Evolutionary conservation across 2,888 invertebrate genomes (phyloP).

Genomic region (Drosophila formosana): DNA sequence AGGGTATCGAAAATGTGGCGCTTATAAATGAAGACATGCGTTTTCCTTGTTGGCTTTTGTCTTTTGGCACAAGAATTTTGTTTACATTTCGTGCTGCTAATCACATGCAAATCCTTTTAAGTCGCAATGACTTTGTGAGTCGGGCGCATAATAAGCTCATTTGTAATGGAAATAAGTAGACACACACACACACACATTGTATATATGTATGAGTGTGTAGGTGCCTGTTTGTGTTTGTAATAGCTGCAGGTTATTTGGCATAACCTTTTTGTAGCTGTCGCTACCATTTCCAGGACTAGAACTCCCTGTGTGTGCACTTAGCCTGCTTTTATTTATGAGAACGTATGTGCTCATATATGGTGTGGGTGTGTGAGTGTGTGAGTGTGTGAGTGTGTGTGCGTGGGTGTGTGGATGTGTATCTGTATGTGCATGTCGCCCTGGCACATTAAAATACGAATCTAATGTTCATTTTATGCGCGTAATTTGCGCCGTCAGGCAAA

Average conservation of each 20-base stretch:
- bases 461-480: conserved; percentile 81
- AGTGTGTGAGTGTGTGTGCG: neutral
- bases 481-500: conserved; percentile 71
- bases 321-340: conserved; percentile 65
- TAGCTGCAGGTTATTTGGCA: conserved; percentile 78
- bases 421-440: conserved; percentile 28
- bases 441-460: conserved; percentile 78
- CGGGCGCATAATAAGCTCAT: conserved; percentile 80
- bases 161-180: conserved; percentile 71
- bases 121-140: conserved; percentile 81
- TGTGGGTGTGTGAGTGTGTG: too few species aligned
- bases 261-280: conserved; percentile 66
- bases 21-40: neutral
- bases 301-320: conserved; percentile 29
- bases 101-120: conserved; percentile 81
- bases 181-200: conserved; percentile 22
- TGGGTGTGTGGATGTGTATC: conserved; percentile 9
- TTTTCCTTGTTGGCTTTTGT: conserved; percentile 51
- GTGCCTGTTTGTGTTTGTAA: conserved; percentile 63
- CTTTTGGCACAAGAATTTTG: conserved; percentile 70
- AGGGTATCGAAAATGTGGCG: conserved; percentile 25
- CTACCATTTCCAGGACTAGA: conserved; percentile 42
- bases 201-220: conserved; percentile 14
- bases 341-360: conserved; percentile 7
- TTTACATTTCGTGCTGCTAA: conserved; percentile 77